Evolutionary conservation across 2,113 vertebrate species (phyloP), one percentile per base, ranked within the genome.

Genomic region (Axis porcinus): DNA sequence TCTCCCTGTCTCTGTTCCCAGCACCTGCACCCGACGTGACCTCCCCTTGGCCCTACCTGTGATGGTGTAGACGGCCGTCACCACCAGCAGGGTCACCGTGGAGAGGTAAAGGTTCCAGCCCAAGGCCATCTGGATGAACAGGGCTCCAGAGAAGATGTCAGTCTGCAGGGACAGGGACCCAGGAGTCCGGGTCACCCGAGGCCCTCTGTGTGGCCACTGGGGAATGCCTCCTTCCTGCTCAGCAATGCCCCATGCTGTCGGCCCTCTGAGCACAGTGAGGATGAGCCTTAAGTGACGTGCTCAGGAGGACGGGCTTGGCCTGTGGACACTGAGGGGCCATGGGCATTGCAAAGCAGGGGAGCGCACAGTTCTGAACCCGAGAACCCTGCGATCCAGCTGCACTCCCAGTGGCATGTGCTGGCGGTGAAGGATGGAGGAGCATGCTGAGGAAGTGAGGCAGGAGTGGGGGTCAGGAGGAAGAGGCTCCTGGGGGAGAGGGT

Each of bases 91-190:
- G 94, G 99, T 97, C 23, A 97, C 99, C 0, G 99, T 99, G 91
- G 99, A 99, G 89, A 99, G 96, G 96, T 99, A 99, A 74, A 99
- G 99, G 92, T 99, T 99, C 99, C 99, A 99, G 47, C 99, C 99
- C 95, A 99, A 92, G 28, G 99, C 99, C 54, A 99, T 97, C 98
- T 99, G 99, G 98, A 99, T 99, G 97, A 99, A 99, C 96, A 99
- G 94, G 0, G 99, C 99, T 97, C 99, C 99, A 0, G 99, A 99
- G 98, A 99, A 99, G 96, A 99, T 99, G 92, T 99, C 99, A 95
- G 99, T 99, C 99, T 99, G 99, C 86, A 98, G 45, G 96, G 96
- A 70, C 5, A 96, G 76, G 93, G 78, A 85, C 30, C 95, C 97
- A 23, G n/a, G 23, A 58, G 13, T 21, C 78, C 55, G 47, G 50